Percentiles rank a stretch among this genome's conserved stretches.
Conservation (phyloP, 2,113 vertebrate genomes). For the Dipodomys stephensi region DNA sequence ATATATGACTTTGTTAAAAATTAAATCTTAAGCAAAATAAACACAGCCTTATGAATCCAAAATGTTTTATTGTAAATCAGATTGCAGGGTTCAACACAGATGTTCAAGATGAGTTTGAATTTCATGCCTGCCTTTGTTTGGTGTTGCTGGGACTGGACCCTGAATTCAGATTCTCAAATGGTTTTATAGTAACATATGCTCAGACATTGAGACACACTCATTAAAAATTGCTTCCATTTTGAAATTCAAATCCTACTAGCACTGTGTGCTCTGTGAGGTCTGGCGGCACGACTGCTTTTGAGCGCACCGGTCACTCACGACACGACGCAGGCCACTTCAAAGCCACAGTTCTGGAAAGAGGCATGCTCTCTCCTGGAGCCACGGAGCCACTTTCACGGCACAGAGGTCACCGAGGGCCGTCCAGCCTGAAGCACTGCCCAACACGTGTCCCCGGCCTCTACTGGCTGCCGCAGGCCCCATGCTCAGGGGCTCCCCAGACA, state of each 20-base stretch:
- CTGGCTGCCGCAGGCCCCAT: background rate
- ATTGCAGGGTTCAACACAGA: background rate
- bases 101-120: background rate
- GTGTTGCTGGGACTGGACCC: background rate
- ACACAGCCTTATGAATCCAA: background rate
- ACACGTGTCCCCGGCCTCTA: background rate
- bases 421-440: background rate
- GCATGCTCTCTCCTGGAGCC: background rate
- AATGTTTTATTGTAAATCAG: background rate
- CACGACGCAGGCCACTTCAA: background rate
- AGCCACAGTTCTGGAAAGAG: background rate
- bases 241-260: conserved; percentile 31
- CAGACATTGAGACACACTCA: background rate
- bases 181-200: background rate
- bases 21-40: conserved; percentile 6
- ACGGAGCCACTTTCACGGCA: background rate
- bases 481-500: too few relatives aligned
- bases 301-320: background rate
- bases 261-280: background rate
- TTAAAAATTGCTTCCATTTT: background rate
- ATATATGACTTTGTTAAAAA: background rate
- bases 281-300: background rate
- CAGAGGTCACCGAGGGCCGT: background rate
- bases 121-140: background rate
- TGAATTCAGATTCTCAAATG: background rate